phyloP scores from a whole-genome alignment of 2,797 vertebrate species.

The Leptoclinus maculatus region DNA sequence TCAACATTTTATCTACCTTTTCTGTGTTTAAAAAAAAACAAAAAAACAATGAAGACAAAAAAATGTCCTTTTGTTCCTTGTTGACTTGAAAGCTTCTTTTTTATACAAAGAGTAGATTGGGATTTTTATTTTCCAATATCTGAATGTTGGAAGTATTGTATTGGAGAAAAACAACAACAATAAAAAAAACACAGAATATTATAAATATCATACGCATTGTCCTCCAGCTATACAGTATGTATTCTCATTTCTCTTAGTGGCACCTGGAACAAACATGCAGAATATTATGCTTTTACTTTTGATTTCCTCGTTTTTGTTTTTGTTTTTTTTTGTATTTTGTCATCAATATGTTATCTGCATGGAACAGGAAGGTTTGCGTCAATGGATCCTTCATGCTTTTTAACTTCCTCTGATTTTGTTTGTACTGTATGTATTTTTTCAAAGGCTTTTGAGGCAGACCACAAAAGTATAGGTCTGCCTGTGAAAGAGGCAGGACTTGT shows the following conservation, averaged over 20 bases:
- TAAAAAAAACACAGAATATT: conserved; percentile 81
- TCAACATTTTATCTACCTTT: conserved; percentile 88
- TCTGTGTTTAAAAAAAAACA: conserved; percentile 82
- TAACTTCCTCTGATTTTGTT: conserved; percentile 82
- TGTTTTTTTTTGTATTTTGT: conserved; percentile 88
- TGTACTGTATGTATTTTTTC: conserved; percentile 88
- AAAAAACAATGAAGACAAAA: conserved; percentile 70
- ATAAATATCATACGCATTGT: conserved; percentile 84
- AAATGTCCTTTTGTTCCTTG: conserved; percentile 86
- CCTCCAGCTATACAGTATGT: conserved; percentile 92
- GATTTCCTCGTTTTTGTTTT: conserved; percentile 77
- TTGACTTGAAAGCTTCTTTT: conserved; percentile 96
- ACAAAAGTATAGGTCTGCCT: conserved; percentile 89
- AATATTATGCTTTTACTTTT: conserved; percentile 89
- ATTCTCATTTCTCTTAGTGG: conserved; percentile 84
- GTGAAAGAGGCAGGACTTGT: conserved; percentile 95
- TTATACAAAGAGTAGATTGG: conserved; percentile 91
- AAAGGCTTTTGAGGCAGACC: conserved; percentile 93
- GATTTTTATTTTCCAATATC: conserved; percentile 95
- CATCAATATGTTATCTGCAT: conserved; percentile 93
- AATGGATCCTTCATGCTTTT: conserved; percentile 88
- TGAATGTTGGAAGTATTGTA: conserved; percentile 95
- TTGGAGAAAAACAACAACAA: conserved; percentile 81
- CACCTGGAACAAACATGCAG: conserved; percentile 90
- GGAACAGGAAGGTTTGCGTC: conserved; percentile 90